phyloP scores from a whole-genome alignment of 2,888 invertebrate species.

The Philereme transversata region DNA sequence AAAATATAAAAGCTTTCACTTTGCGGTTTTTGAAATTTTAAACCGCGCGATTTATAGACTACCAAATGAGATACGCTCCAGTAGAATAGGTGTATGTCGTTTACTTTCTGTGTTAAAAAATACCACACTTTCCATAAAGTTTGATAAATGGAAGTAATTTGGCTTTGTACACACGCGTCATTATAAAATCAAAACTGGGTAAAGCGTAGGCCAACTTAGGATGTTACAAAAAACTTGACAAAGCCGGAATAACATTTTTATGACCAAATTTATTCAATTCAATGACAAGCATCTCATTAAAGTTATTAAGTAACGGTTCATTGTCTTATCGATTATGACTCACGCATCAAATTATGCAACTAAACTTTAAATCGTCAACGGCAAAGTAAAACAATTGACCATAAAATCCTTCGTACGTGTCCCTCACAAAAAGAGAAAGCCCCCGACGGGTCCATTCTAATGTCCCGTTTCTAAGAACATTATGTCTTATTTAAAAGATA shows the following conservation, averaged over 20 bases:
- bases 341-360: constrained; percentile 26
- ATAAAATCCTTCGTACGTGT: constrained; percentile 79
- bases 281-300: constrained; percentile 11
- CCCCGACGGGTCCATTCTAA: constrained; percentile 67
- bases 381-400: constrained; percentile 79
- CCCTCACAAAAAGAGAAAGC: constrained; percentile 78
- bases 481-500: constrained; percentile 81
- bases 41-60: constrained; percentile 60
- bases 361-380: constrained; percentile 44
- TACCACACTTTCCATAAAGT: constrained; percentile 43
- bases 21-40: constrained; percentile 63
- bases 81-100: constrained; percentile 49
- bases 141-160: constrained; percentile 27
- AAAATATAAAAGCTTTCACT: constrained; percentile 57
- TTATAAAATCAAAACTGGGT: constrained; percentile 8
- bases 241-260: not conserved
- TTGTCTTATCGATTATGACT: constrained; percentile 22
- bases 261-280: not conserved
- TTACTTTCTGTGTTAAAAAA: constrained; percentile 37
- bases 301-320: constrained; percentile 17
- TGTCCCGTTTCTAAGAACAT: constrained; percentile 80
- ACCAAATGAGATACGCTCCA: constrained; percentile 61
- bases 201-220: not conserved
- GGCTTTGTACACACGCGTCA: constrained; percentile 12
- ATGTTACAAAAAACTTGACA: not conserved